Base-by-base conservation (phyloP, 2,113 vertebrate species). In the Coracopsis vasa region DNA sequence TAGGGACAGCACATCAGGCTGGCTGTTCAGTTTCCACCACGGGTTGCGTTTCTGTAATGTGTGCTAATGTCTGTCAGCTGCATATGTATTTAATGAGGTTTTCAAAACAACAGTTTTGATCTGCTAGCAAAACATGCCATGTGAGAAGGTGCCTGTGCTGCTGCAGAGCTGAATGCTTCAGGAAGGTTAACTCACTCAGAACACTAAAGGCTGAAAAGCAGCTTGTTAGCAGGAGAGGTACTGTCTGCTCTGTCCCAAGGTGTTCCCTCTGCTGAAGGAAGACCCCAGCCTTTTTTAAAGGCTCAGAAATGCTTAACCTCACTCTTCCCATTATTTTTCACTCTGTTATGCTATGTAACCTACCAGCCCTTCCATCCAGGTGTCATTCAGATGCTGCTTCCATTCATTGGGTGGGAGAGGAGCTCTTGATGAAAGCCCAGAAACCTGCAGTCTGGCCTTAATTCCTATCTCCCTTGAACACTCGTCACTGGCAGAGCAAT, bases 21-120 rank as follows among this genome's bases (percentile, higher is more conserved):
- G 85, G 41, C n/a, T 51, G 93, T 80, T 69, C 66, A 58, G 51
- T 69, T 37, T 82, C 66, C 72, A 21, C 54, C 62, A 70, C 87
- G 90, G 72, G 2, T 91, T 92, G 74, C 13, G 6, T 80, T 80
- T 94, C 50, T 71, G 47, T 87, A 72, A 85, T 13, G 62, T 61
- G 74, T 0, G 1, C 51, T 74, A 67, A 71, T 4, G 33, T 78
- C 72, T 92, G 94, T 83, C 92, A 93, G 90, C 69, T 92, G 67
- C 92, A 66, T 83, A 66, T 58, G 80, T 77, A 35, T 83, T 90
- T 83, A 94, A 88, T 94, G 95, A 72, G 81, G 73, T 77, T 86
- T 88, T 87, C 50, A 73, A 80, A 90, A 70, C 74, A 75, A 23
- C 9, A 13, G 37, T 91, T 94, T 82, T 87, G 87, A 80, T 85